Base-by-base conservation (phyloP, 2,797 vertebrate species). In the Megalops cyprinoides region DNA sequence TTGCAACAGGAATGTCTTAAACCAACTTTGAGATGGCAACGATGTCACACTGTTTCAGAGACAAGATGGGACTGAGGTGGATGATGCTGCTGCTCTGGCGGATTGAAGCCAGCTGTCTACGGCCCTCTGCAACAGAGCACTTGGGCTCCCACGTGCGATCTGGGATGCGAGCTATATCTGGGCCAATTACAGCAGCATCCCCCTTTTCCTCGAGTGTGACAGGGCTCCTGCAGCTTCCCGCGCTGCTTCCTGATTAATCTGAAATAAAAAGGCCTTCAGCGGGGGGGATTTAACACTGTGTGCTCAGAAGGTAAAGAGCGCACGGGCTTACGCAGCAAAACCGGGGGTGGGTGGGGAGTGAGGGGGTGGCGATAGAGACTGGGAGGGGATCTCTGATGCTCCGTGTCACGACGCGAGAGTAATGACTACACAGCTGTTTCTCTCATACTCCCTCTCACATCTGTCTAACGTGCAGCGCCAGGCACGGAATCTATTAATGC, bases 61-160 rank as follows among this genome's bases (percentile, higher is more conserved):
- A 48, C 7, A 10, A 15, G 60, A n/a, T 39, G 23, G 44, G 44
- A 74, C 55, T 18, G 6, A 10, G 31, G 49, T 31, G 20, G 42
- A 74, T 62, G 81, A 74, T 28, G 60, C 67, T n/a, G n/a, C n/a
- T 34, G n/a, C 55, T 42, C 53, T 9, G 49, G 39, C 2, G 51
- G 51, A 78, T 73, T 78, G 37, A n/a, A 82, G 65, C 74, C 76
- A 73, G 76, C 76, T 78, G 67, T 78, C 56, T 20, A 12, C 12
- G 46, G 81, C 39, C 69, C 46, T 49, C 76, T 51, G 23, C 53
- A 23, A 48, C 28, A 51, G 39, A 28, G 25, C 23, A 73, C 73
- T 39, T 15, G 34, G 6, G 7, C 14, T 31, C 60, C 77, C 44
- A 15, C 23, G 28, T 42, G 25, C 42, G 23, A 23, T 23, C 49